phyloP scores from a whole-genome alignment of 1,140 invertebrate genomes.

The Dreissena polymorpha region DNA sequence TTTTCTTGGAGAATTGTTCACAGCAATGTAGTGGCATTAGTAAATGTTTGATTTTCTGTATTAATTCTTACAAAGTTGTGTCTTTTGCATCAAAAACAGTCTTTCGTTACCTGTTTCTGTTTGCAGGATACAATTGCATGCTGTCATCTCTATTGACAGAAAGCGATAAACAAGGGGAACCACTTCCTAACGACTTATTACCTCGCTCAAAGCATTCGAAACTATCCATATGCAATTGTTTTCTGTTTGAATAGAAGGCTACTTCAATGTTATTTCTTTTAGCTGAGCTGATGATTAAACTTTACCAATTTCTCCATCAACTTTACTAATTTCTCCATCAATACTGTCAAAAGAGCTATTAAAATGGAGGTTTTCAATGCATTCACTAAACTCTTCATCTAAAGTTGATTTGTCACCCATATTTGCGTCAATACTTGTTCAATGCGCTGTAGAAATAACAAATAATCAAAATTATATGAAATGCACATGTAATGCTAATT shows the following conservation, averaged over 20 bases:
- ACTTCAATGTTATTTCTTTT: neutral
- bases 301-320: slow-evolving; percentile 4
- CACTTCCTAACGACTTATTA: neutral
- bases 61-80: neutral
- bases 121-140: slow-evolving; percentile 55
- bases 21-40: neutral
- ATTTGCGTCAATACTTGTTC: slow-evolving; percentile 8
- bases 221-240: slow-evolving; percentile 52
- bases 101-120: slow-evolving; percentile 33
- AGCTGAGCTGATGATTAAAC: neutral
- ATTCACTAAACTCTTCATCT: neutral
- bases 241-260: neutral
- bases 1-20: neutral
- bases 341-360: neutral
- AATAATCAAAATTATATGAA: neutral
- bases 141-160: slow-evolving; percentile 53
- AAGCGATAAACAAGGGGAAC: slow-evolving; percentile 14
- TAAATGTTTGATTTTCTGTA: neutral
- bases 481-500: neutral
- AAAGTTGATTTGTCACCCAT: neutral
- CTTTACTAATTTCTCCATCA: too few relatives aligned
- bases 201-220: slow-evolving; percentile 32
- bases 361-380: neutral
- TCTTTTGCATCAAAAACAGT: neutral
- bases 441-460: too few relatives aligned